Evolutionary conservation across 2,797 vertebrate species (phyloP), one percentile per base, ranked within the genome.

Genomic region (Amphiprion clarkii): DNA sequence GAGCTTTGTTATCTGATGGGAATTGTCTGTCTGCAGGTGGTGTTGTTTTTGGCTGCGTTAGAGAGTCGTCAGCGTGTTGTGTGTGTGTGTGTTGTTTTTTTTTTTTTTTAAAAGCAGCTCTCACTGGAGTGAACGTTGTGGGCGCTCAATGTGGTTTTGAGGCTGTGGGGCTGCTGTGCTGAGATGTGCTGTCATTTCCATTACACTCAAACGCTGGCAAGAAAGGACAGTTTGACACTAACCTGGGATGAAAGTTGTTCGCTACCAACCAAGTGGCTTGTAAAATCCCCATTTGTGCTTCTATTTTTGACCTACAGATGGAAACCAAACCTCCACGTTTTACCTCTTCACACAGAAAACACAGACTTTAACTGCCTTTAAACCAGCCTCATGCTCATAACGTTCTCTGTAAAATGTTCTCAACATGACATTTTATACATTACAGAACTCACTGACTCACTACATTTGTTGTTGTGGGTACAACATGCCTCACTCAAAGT

Each of bases 141-240:
- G 33, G 6, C 29, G 4, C 9, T 68, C 74, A 31, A 14, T 62
- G 57, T 58, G 60, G 58, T 65, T 68, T 36, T 5, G 23, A 19
- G 39, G 84, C 76, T 51, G 55, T 12, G 25, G 56, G 69, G 58
- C 48, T 44, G 52, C 49, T 53, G 40, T 21, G 52, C 46, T 75
- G 65, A 58, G 80, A 74, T 67, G 70, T 46, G 70, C 85, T 88
- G 89, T 91, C 86, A 78, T 88, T 87, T 87, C 79, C 83, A 79
- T 89, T 81, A 72, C 29, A n/a, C 33, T 93, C 80, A 86, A 71
- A 71, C 16, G 0, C 21, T 74, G 86, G 71, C 85, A 85, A 67
- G 72, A 74, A 81, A 89, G 81, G 87, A 84, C 85, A 74, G 53
- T 73, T 70, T 71, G 86, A 82, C 82, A 82, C 69, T 23, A 61